Percentiles rank a stretch among this genome's conserved stretches.
phyloP scores from a whole-genome alignment of 1,140 invertebrate genomes.

The Drosophila melanica region DNA sequence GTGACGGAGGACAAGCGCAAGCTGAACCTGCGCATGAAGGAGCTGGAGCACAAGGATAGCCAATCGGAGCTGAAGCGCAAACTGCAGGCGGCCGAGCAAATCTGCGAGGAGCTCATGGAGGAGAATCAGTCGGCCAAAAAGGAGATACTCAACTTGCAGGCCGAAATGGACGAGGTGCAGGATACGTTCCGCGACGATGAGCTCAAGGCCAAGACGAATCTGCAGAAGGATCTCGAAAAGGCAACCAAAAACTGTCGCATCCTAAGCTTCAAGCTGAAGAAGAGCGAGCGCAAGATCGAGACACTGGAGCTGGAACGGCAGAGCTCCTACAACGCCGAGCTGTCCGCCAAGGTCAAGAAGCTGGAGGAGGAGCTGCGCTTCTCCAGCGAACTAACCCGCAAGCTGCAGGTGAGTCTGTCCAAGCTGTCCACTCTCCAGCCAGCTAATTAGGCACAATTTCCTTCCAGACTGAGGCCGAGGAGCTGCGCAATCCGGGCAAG shows the following conservation, averaged over 20 bases:
- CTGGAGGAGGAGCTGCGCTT: conserved; percentile 94
- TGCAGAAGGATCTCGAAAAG: conserved; percentile 96
- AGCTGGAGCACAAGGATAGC: conserved; percentile 86
- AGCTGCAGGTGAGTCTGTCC: conserved; percentile 84
- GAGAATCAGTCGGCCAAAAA: conserved; percentile 98
- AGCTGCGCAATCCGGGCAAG: conserved; percentile 86
- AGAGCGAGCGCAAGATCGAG: conserved; percentile 96
- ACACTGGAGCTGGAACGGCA: conserved; percentile 94
- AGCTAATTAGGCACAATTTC: background rate
- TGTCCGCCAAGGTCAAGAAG: conserved; percentile 88
- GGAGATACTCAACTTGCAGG: conserved; percentile 95
- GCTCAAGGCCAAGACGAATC: conserved; percentile 97
- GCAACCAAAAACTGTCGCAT: conserved; percentile 99
- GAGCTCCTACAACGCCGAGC: conserved; percentile 86
- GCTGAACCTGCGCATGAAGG: conserved; percentile 88
- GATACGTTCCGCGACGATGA: conserved; percentile 99
- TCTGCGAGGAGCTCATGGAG: conserved; percentile 96
- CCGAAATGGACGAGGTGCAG: conserved; percentile 99
- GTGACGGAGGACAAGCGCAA: conserved; percentile 92
- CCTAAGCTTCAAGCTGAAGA: conserved; percentile 98
- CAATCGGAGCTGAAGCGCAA: conserved; percentile 91
- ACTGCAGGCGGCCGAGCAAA: conserved; percentile 92
- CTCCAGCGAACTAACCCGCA: conserved; percentile 89
- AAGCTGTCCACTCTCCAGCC: no score
- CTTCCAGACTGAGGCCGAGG: conserved; percentile 84